A percentile compares a stretch with the other conserved stretches of the same genome.
Conservation (phyloP, 1,140 invertebrate species). For the Pogonomyrmex barbatus region DNA sequence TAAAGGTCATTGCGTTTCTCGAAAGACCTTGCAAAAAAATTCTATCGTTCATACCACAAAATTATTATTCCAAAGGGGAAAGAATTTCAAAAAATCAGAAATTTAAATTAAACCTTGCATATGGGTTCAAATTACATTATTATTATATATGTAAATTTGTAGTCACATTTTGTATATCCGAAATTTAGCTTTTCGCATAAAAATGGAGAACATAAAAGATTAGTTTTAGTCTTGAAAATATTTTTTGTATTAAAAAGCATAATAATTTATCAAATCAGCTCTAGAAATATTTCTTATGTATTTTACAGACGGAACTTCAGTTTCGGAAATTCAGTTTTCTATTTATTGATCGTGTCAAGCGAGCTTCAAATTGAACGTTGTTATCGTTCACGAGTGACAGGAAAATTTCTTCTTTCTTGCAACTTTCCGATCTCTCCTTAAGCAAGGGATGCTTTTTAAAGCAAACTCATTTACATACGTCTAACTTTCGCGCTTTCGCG, state of each 20-base stretch:
- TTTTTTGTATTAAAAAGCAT: neutral
- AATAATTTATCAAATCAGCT: no score
- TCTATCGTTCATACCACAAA: neutral
- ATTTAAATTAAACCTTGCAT: constrained; percentile 2
- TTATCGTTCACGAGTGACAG: constrained; percentile 67
- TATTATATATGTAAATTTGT: neutral
- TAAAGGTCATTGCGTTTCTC: constrained; percentile 12
- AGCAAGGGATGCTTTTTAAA: constrained; percentile 58
- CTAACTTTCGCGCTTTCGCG: constrained; percentile 49
- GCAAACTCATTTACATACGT: constrained; percentile 76
- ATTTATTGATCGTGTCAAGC: constrained; percentile 24
- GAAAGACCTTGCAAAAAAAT: neutral
- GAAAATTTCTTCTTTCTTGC: constrained; percentile 67
- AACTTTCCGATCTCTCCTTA: neutral
- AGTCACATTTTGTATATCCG: neutral
- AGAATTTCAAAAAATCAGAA: neutral
- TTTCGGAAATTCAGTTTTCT: neutral
- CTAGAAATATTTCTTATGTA: neutral
- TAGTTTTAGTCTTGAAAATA: neutral
- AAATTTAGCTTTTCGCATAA: neutral
- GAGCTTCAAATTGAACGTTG: constrained; percentile 27
- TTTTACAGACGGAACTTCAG: neutral
- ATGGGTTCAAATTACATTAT: neutral
- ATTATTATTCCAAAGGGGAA: neutral
- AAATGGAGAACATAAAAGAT: neutral